These are phyloP conservation scores for Marisa cornuarietis DNA, from an alignment of 1,140 invertebrate genomes.

Conservation along the genomic window DNA sequence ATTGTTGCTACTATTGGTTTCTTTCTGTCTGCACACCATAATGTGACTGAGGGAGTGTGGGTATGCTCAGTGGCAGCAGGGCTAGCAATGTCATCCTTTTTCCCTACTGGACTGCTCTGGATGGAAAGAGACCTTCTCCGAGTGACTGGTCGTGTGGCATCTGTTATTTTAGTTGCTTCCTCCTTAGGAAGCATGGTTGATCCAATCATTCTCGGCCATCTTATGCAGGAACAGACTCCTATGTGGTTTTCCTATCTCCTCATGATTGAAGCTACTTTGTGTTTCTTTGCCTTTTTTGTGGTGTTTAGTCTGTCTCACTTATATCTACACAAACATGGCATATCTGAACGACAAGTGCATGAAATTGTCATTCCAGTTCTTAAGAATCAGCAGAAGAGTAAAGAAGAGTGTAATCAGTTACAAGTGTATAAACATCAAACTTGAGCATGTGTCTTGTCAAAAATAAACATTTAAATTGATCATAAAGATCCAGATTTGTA, in stretches of 20 bases:
- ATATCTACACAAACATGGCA: background rate
- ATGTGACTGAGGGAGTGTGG: too few relatives aligned
- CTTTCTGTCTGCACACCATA: too few relatives aligned
- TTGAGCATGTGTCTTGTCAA: too few relatives aligned
- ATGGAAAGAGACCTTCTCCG: constrained; percentile 31
- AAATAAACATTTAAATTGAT: too few relatives aligned
- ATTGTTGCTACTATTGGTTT: too few relatives aligned
- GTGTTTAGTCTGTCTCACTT: background rate
- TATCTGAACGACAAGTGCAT: background rate
- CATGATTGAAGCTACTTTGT: constrained; percentile 27
- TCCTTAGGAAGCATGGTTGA: constrained; percentile 33
- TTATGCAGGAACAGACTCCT: constrained; percentile 34
- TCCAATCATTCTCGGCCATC: constrained; percentile 32
- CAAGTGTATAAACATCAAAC: background rate
- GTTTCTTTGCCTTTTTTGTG: constrained; percentile 28
- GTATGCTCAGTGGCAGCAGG: constrained; percentile 20
- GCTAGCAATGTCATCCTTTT: constrained; percentile 35
- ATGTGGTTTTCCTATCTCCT: constrained; percentile 43
- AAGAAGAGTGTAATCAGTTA: background rate
- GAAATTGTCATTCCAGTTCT: background rate
- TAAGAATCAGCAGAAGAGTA: background rate
- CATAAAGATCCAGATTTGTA: too few relatives aligned
- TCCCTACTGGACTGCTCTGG: constrained; percentile 36
- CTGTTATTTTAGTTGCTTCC: constrained; percentile 31
- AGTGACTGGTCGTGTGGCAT: constrained; percentile 33